These are phyloP conservation scores for Austrofundulus limnaeus DNA, from an alignment of 2,113 vertebrate species.

Conservation along the genomic window DNA sequence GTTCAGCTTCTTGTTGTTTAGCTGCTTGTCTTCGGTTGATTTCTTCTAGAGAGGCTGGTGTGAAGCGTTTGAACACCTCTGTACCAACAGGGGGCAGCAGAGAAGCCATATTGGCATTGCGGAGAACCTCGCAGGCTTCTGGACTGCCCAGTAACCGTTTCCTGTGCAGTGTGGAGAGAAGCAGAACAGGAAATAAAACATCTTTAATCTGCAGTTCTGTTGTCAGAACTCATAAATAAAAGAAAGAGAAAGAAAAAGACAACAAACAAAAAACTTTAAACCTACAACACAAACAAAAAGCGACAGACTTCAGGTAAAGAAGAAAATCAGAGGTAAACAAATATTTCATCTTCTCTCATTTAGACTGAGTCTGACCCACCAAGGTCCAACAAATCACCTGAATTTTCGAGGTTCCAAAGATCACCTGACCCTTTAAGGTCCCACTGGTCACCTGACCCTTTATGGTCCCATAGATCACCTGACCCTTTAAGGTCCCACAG, in stretches of 20 bases:
- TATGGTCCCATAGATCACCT: no score
- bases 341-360: no score
- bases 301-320: not conserved
- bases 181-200: no score
- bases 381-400: no score
- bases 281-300: not conserved
- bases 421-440: no score
- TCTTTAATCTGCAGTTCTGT: no score
- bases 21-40: slow-evolving; percentile 30
- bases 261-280: not conserved
- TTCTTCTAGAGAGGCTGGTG: slow-evolving; percentile 46
- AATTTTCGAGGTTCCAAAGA: no score
- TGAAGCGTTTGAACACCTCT: slow-evolving; percentile 57
- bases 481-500: no score
- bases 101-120: slow-evolving; percentile 49
- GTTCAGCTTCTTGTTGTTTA: slow-evolving; percentile 31
- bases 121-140: not conserved
- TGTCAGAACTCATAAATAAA: no score
- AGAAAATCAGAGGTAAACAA: no score
- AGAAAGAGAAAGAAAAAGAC: not conserved
- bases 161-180: not conserved
- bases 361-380: no score
- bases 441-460: no score
- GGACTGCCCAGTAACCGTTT: not conserved
- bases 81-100: slow-evolving; percentile 65